Evolutionary conservation across 2,113 vertebrate genomes (phyloP), one percentile per base, ranked within the genome.

Genomic region (Heloderma charlesbogerti): DNA sequence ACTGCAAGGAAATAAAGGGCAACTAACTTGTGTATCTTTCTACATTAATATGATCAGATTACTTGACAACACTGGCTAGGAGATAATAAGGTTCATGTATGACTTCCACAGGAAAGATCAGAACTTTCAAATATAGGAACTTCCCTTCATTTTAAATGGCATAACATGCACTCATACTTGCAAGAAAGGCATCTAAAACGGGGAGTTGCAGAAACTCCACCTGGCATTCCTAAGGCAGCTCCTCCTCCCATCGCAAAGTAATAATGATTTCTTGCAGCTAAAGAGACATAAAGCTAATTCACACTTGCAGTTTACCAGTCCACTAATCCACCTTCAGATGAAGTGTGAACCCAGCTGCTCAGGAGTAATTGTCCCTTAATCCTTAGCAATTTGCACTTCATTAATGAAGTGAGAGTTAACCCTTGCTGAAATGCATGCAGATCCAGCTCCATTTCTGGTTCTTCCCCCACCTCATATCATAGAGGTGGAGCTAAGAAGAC

Each of bases 1-100:
- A 91, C 91, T 86, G 91, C 15, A 89, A 72, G 16, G 90, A 90
- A 95, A 95, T 96, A 92, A 94, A 95, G 91, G n/a, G 63, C 34
- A 92, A 94, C 16, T 84, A 86, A 94, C 4, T 92, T 92, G 67
- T 84, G 37, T 92, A 82, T 92, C 60, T 48, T 80, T 25, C 75
- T 27, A 83, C 0, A 88, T 92, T 92, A 95, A 75, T 81, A 86
- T 57, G 34, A 94, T 0, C 29, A 92, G 66, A 95, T 89, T 71
- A 87, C 72, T 27, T 85, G 84, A 79, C 87, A 71, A 51, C 54
- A 89, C n/a, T 74, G 63, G 43, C 94, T 93, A 93, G 85, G 48
- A 92, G 77, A 92, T 45, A 96, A 67, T 63, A 25, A 75, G 86
- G 51, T 71, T 93, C 86, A 86, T 5, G 78, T 81, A 91, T n/a